Evolutionary conservation across 2,113 vertebrate species (phyloP), one percentile per base, ranked within the genome.

Genomic region (Caretta caretta): DNA sequence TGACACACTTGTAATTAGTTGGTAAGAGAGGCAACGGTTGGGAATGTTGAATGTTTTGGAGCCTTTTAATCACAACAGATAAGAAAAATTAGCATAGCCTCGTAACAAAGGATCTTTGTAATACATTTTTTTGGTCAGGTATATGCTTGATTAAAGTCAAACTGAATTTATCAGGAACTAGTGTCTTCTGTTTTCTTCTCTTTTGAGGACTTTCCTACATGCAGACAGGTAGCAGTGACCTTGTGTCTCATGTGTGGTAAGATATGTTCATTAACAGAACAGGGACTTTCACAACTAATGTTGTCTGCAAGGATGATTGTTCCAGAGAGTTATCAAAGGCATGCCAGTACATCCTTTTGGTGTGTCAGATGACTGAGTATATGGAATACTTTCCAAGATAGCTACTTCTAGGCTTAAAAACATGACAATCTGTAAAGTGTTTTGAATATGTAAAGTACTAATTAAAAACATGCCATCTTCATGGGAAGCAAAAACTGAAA

Each of bases 271-370:
- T 92, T 96, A 97, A 97, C 93, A 9, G 89, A 96, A 88, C 42
- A 91, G 87, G 92, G 79, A 95, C 94, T 94, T 97, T 72, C 80
- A 81, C 88, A 83, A 56, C 80, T 95, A 83, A 85, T 72, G 94
- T 69, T 90, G 96, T 51, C 96, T 96, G 94, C 94, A 91, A 72
- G 92, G 86, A 81, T 76, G 92, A 53, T 92, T 92, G 87, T 78
- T 97, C 78, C 93, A 95, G 92, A 76, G 84, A 89, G 92, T 96
- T 95, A 97, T 13, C 94, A 96, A 96, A 96, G 97, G 90, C 96
- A 93, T 75, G 42, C 88, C 93, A 88, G 96, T 95, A 96, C 87
- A 88, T 95, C 65, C 2, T 3, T 72, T 88, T 80, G 42, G n/a
- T 48, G 80, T 88, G 92, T 92, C 89, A 93, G 93, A 95, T 96